Evolutionary conservation across 1,140 invertebrate species (phyloP), one percentile per base, ranked within the genome.

Genomic region (Drosophila watanabei): DNA sequence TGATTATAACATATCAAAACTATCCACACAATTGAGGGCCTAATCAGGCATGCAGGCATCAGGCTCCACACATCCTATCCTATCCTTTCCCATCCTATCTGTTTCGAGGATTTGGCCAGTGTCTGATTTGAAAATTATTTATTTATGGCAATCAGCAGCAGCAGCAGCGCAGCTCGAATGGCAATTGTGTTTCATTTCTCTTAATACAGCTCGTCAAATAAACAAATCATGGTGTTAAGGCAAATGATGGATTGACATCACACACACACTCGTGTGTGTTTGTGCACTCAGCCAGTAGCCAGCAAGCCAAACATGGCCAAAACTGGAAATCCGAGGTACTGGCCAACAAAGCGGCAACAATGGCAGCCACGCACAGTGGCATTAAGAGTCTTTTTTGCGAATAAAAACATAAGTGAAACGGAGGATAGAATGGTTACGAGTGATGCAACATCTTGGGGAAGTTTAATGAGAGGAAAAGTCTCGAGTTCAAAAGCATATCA

Each of bases 41-140:
- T 73, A 73, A 61, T 73, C 68, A 73, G 57, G 54, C 70, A 73
- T 72, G 52, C 39, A 70, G n/a, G 30, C 35, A 13, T 32, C 37
- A 13, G 24, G 14, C 11, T n/a, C 41, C 33, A n/a, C 75, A 48
- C 20, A 24, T 48, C 41, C 43, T 14, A 14, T 24, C 20, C 46
- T 28, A 48, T 48, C 20, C 46, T 24, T 79, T 80, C 77, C 71
- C 70, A 60, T 52, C 14, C 43, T 24, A 24, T 24, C 24, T 24
- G 49, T 32, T 60, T 7, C 46, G 35, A 41, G 49, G 66, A 63
- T 76, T 54, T 43, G 52, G 59, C 37, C 45, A 59, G 39, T 80
- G 81, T 82, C 73, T 91, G 87, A 90, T 90, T 90, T 83, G 87
- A 90, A 91, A 90, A 91, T 90, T 75, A 87, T 80, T 91, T 90